phyloP scores from a whole-genome alignment of 2,888 invertebrate species.

The Mechanitis messenoides region DNA sequence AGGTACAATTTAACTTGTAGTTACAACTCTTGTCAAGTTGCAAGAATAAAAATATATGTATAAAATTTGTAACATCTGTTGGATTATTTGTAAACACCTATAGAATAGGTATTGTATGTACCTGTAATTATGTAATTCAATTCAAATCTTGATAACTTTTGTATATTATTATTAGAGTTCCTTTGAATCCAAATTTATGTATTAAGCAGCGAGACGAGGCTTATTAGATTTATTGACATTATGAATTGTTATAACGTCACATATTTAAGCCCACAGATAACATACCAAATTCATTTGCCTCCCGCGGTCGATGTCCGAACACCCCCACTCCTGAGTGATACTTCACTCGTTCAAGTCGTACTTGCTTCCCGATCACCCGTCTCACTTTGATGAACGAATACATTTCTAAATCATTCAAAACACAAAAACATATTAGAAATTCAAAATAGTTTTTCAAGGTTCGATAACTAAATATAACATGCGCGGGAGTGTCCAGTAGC shows the following conservation, averaged over 20 bases:
- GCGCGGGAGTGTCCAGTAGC: conserved; percentile 52
- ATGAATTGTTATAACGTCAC: not conserved
- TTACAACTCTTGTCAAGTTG: too few relatives aligned
- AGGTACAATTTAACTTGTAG: too few relatives aligned
- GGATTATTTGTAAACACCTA: too few relatives aligned
- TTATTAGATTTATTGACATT: too few relatives aligned
- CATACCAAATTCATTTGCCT: conserved; percentile 56
- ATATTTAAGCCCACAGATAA: conserved; percentile 19
- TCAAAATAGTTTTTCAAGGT: conserved; percentile 39
- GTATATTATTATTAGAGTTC: too few relatives aligned
- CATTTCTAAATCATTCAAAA: conserved; percentile 43
- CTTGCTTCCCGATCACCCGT: conserved; percentile 48
- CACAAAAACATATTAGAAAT: conserved; percentile 20
- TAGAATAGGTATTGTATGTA: too few relatives aligned
- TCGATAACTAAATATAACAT: conserved; percentile 39
- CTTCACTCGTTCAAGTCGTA: conserved; percentile 39
- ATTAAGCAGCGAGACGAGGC: too few relatives aligned
- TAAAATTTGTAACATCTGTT: too few relatives aligned
- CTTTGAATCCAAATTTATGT: too few relatives aligned
- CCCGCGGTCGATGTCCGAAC: conserved; percentile 76
- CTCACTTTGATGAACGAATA: conserved; percentile 48
- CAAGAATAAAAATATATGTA: too few relatives aligned
- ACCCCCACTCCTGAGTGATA: conserved; percentile 78
- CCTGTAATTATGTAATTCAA: too few relatives aligned
- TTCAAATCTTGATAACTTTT: too few relatives aligned